Evolutionary conservation across 2,113 vertebrate genomes (phyloP).

Genomic region (Cervus canadensis): DNA sequence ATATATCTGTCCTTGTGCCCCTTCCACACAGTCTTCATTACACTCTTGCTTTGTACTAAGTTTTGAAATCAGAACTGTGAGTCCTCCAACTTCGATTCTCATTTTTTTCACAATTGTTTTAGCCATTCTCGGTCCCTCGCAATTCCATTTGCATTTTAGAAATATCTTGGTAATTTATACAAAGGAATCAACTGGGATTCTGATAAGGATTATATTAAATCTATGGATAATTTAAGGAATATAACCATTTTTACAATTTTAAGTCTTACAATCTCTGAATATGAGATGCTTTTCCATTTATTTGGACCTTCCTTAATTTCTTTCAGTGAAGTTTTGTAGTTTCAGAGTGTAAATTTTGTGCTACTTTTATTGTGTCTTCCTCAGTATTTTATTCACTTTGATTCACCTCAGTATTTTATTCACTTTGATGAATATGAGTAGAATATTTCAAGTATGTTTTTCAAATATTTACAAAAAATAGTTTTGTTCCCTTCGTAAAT

Average conservation of each 20-base stretch:
- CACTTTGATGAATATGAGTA: not conserved
- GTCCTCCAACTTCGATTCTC: not conserved
- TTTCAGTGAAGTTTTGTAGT: not conserved
- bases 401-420: not conserved
- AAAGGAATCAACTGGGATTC: not conserved
- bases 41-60: not conserved
- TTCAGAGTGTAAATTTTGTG: not conserved
- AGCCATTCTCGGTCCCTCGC: not conserved
- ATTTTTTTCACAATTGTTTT: not conserved
- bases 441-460: not conserved
- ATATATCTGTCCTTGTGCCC: rapidly evolving
- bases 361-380: not conserved
- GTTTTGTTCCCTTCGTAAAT: not conserved
- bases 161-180: not conserved
- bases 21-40: not conserved
- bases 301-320: not conserved
- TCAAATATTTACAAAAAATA: not conserved
- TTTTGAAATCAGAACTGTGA: not conserved
- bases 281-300: not conserved
- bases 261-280: not conserved
- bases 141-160: not conserved
- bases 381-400: not conserved
- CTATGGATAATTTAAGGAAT: not conserved
- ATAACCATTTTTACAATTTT: not conserved
- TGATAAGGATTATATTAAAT: not conserved